Percentiles rank a stretch among this genome's conserved stretches.
Conservation (phyloP, 92 coral and sea anemone species). For the Porites lobata region DNA sequence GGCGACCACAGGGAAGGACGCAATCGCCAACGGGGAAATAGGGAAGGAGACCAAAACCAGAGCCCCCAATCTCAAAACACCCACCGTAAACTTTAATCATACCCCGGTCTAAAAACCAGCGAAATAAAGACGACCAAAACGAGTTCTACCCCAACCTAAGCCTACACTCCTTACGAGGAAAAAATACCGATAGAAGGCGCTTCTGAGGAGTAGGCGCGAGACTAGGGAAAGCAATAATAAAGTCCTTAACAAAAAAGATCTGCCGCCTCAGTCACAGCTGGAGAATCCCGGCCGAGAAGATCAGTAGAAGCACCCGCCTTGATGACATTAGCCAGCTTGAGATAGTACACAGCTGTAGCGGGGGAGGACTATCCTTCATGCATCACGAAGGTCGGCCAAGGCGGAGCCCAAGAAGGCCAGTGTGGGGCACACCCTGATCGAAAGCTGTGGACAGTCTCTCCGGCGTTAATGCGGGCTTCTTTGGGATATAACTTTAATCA, state of each 20-base stretch:
- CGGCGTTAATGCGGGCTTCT: conserved; percentile 14
- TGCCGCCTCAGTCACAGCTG: background rate
- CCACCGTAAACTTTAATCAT: too few species aligned
- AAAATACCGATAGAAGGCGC: too few species aligned
- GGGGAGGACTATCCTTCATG: conserved; percentile 61
- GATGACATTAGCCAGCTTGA: conserved; percentile 40
- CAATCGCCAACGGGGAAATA: too few species aligned
- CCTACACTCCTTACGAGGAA: too few species aligned
- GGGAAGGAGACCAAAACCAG: too few species aligned
- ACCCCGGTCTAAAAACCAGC: too few species aligned
- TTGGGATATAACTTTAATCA: conserved; percentile 31
- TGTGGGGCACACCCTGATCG: conserved; percentile 57
- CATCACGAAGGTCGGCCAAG: conserved; percentile 56
- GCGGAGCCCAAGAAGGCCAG: conserved; percentile 50
- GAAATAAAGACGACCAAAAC: too few species aligned
- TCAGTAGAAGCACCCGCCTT: conserved; percentile 60
- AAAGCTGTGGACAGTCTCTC: conserved; percentile 61
- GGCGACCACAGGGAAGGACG: too few species aligned
- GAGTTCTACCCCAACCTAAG: too few species aligned
- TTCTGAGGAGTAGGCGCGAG: background rate
- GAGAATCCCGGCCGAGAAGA: conserved; percentile 15
- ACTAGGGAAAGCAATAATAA: conserved; percentile 26
- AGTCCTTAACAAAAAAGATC: background rate
- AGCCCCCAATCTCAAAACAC: too few species aligned
- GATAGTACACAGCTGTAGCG: conserved; percentile 41